Evolutionary conservation across 2,888 invertebrate genomes (phyloP).

Genomic region (Celastrina argiolus): DNA sequence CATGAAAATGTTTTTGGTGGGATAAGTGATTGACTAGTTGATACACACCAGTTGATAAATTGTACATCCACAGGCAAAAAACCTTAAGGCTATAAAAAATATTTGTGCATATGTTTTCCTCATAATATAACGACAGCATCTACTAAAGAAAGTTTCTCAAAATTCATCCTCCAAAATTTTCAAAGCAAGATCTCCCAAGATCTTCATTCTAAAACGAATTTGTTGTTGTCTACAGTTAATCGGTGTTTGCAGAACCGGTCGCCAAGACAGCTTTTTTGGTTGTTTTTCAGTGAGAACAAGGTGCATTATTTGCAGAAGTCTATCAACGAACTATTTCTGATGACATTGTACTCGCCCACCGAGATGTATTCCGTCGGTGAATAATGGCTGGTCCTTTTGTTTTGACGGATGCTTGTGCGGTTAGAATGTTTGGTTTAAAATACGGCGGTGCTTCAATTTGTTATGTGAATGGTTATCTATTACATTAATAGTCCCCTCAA

Average conservation of each 20-base stretch:
- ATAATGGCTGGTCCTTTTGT: constrained; percentile 22
- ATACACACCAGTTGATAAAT: too few relatives aligned
- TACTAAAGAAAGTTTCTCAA: too few relatives aligned
- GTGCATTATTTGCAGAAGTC: constrained; percentile 11
- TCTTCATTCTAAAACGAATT: too few relatives aligned
- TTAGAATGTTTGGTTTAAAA: constrained; percentile 10
- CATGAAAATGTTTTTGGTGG: too few relatives aligned
- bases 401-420: constrained; percentile 15
- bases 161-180: too few relatives aligned
- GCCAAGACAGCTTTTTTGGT: not conserved
- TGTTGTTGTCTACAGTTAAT: not conserved
- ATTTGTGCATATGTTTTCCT: too few relatives aligned
- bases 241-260: not conserved
- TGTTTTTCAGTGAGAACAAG: not conserved
- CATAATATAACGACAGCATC: too few relatives aligned
- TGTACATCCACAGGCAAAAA: too few relatives aligned
- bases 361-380: constrained; percentile 21
- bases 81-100: too few relatives aligned
- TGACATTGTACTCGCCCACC: constrained; percentile 24
- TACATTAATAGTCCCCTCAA: too few relatives aligned
- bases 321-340: constrained; percentile 22
- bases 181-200: too few relatives aligned
- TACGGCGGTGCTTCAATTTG: not conserved
- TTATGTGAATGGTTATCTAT: not conserved
- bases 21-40: too few relatives aligned